A percentile compares a stretch with the other conserved stretches of the same genome.
phyloP scores from a whole-genome alignment of 2,888 invertebrate genomes.

The Chironomus tentans region DNA sequence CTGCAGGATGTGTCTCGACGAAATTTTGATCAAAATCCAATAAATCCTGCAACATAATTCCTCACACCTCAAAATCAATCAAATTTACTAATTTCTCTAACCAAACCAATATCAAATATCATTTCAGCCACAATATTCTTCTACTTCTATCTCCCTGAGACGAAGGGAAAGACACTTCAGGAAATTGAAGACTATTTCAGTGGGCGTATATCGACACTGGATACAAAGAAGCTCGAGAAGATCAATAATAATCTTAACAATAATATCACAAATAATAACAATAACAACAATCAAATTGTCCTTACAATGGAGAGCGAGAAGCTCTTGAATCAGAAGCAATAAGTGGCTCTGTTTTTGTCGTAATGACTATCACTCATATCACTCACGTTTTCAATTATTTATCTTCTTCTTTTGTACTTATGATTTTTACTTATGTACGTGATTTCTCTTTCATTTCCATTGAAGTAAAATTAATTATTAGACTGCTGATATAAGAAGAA shows the following conservation, averaged over 20 bases:
- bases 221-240: constrained; percentile 35
- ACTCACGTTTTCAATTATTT: neutral
- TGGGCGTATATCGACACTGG: constrained; percentile 49
- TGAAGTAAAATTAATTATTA: too few species aligned
- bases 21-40: neutral
- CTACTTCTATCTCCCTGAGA: constrained; percentile 56
- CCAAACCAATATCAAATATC: neutral
- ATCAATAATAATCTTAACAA: constrained; percentile 18
- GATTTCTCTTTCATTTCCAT: too few species aligned
- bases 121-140: constrained; percentile 51
- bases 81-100: constrained; percentile 25
- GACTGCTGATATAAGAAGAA: too few species aligned
- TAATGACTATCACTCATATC: neutral
- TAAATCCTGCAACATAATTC: too few species aligned
- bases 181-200: constrained; percentile 64
- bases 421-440: neutral
- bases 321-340: constrained; percentile 14
- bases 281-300: neutral
- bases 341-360: neutral
- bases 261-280: neutral
- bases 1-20: neutral
- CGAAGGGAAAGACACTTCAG: constrained; percentile 56
- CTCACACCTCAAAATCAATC: neutral
- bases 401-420: neutral
- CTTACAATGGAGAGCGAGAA: constrained; percentile 9